A percentile compares a stretch with the other conserved stretches of the same genome.
phyloP scores from a whole-genome alignment of 2,888 invertebrate genomes.

The Gymnosoma rotundatum region DNA sequence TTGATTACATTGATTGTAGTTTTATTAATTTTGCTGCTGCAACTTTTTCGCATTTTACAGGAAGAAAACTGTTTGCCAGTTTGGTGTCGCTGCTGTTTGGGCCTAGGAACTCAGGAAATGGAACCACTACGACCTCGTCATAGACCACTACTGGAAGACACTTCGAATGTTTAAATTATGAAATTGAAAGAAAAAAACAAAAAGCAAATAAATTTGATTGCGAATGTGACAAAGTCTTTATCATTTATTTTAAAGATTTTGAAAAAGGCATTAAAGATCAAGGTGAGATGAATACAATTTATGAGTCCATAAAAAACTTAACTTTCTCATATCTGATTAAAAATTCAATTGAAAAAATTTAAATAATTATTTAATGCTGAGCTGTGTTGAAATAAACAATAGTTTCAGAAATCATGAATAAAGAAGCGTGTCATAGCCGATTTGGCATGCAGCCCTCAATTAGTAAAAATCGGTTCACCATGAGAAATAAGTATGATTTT shows the following conservation, averaged over 20 bases:
- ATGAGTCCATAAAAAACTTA: neutral
- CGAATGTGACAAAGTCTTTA: neutral
- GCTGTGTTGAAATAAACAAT: no score
- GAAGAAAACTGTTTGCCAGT: conserved; percentile 77
- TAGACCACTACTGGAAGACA: conserved; percentile 75
- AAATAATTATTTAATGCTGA: no score
- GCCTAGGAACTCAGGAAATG: conserved; percentile 28
- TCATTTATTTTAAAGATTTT: neutral
- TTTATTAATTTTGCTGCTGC: conserved; percentile 76
- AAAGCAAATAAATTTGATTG: neutral
- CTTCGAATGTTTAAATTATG: conserved; percentile 75
- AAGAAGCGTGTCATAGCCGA: no score
- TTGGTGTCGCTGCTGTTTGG: conserved; percentile 64
- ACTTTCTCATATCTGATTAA: no score
- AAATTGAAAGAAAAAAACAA: neutral
- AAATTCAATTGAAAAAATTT: no score
- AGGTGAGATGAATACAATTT: neutral
- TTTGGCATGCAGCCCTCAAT: no score
- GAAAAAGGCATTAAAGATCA: neutral
- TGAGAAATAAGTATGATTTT: no score
- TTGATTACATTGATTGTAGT: conserved; percentile 77
- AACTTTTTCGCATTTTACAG: conserved; percentile 76
- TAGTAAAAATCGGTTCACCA: no score
- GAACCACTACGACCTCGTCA: conserved; percentile 53
- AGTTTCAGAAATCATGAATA: no score